phyloP scores from a whole-genome alignment of 2,888 invertebrate species.

The Reticulitermes lucifugus region DNA sequence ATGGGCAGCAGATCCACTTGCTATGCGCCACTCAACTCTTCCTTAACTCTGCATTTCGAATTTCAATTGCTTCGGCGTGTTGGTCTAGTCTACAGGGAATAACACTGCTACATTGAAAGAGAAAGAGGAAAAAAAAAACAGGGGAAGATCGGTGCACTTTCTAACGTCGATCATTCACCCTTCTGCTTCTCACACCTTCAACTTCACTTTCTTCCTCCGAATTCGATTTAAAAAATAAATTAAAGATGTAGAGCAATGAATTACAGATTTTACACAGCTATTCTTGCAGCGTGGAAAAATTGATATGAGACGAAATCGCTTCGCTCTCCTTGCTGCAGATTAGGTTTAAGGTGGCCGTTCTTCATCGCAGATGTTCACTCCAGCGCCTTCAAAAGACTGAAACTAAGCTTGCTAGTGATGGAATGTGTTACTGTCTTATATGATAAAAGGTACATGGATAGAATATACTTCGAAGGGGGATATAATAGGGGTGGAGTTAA shows the following conservation, averaged over 20 bases:
- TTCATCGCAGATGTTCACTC: too few relatives aligned
- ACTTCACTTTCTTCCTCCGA: slow-evolving; percentile 20
- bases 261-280: too few relatives aligned
- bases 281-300: too few relatives aligned
- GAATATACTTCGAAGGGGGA: too few relatives aligned
- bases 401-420: too few relatives aligned
- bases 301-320: too few relatives aligned
- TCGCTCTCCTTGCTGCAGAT: too few relatives aligned
- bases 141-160: neutral
- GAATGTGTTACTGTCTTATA: too few relatives aligned
- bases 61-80: neutral
- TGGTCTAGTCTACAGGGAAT: neutral
- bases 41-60: neutral
- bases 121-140: neutral
- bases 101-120: neutral
- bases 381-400: too few relatives aligned
- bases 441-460: too few relatives aligned
- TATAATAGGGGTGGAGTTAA: neutral
- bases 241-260: neutral
- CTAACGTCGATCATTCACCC: slow-evolving; percentile 24
- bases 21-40: neutral
- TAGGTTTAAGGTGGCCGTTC: too few relatives aligned
- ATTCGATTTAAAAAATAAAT: neutral
- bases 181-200: neutral
- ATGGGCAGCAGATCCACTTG: neutral